These are phyloP conservation scores for Gracilinanus agilis DNA, from an alignment of 2,113 vertebrate species.

Conservation along the genomic window DNA sequence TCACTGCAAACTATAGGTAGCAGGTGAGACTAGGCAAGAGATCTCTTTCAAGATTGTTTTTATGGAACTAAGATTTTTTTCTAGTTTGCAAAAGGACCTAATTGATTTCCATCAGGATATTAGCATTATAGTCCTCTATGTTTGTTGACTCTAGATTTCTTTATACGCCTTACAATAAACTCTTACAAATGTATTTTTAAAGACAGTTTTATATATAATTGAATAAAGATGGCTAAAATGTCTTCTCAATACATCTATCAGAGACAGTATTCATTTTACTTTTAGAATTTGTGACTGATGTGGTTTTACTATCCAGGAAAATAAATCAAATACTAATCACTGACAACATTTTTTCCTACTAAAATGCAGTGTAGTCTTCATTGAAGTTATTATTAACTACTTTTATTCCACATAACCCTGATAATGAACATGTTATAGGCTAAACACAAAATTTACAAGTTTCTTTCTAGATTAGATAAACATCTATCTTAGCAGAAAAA, in stretches of 20 bases:
- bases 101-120: constrained; percentile 46
- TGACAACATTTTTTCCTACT: not conserved
- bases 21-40: not conserved
- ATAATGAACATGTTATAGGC: not conserved
- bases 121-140: constrained; percentile 21
- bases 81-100: constrained; percentile 33
- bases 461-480: not conserved
- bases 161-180: constrained; percentile 45
- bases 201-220: constrained; percentile 49
- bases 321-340: not conserved
- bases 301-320: not conserved
- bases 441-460: not conserved
- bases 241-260: not conserved
- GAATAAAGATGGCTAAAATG: constrained; percentile 13
- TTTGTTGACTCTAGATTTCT: constrained; percentile 55
- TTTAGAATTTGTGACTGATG: constrained; percentile 17
- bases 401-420: not conserved
- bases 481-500: not conserved
- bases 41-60: constrained; percentile 38
- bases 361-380: not conserved
- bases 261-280: not conserved
- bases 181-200: not conserved
- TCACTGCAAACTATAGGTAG: not conserved
- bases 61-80: not conserved
- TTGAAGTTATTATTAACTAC: not conserved